Evolutionary conservation across 2,888 invertebrate genomes (phyloP).

Genomic region (Troides aeacus): DNA sequence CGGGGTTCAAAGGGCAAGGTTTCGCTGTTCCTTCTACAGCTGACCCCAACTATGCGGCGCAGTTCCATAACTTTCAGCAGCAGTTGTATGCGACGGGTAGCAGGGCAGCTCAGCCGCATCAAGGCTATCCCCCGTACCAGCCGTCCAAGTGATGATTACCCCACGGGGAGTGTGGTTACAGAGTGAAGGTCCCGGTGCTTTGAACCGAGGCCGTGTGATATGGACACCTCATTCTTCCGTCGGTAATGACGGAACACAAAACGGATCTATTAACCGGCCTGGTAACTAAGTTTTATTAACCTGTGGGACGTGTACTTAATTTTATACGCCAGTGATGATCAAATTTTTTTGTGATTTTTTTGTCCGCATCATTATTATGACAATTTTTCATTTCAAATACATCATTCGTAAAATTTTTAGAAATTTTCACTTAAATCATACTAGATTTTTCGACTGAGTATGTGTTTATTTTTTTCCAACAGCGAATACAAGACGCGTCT

Average conservation of each 20-base stretch:
- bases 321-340: slow-evolving; percentile 48
- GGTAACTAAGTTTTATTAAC: slow-evolving; percentile 35
- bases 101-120: slow-evolving; percentile 69
- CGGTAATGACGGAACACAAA: slow-evolving; percentile 23
- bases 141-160: slow-evolving; percentile 70
- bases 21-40: slow-evolving; percentile 92
- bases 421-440: slow-evolving; percentile 45
- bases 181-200: slow-evolving; percentile 30
- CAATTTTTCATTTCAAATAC: slow-evolving; percentile 25
- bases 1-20: slow-evolving; percentile 87
- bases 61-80: slow-evolving; percentile 97
- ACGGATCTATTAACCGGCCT: slow-evolving; percentile 39
- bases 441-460: slow-evolving; percentile 64
- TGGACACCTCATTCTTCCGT: slow-evolving; percentile 28
- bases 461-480: slow-evolving; percentile 43
- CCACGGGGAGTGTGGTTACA: slow-evolving; percentile 32
- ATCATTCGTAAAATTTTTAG: slow-evolving; percentile 42
- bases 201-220: slow-evolving; percentile 28
- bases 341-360: slow-evolving; percentile 56
- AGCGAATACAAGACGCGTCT: slow-evolving; percentile 59
- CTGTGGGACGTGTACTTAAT: slow-evolving; percentile 46
- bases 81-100: slow-evolving; percentile 92
- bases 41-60: slow-evolving; percentile 96
- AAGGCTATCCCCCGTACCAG: slow-evolving; percentile 71
- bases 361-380: slow-evolving; percentile 34